Percentiles rank a stretch among this genome's conserved stretches.
Evolutionary conservation across 2,113 vertebrate species (phyloP).

Genomic region (Microcebus griseorufus): DNA sequence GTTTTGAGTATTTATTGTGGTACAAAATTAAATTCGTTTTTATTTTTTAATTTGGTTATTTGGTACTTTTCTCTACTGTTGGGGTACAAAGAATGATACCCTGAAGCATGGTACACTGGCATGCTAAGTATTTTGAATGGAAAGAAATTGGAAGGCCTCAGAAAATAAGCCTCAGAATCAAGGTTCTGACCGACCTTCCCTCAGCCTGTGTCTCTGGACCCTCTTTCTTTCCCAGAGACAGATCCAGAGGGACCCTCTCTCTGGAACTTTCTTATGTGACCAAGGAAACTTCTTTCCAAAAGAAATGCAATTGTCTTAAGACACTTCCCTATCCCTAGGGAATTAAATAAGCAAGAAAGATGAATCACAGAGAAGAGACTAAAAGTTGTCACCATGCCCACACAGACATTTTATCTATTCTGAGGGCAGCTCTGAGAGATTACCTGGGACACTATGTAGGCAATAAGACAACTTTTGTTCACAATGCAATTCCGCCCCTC

Average conservation of each 20-base stretch:
- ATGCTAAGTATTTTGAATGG: neutral
- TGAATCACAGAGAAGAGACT: neutral
- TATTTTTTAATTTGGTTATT: neutral
- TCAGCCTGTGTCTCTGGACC: neutral
- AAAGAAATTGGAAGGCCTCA: neutral
- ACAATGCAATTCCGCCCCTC: neutral
- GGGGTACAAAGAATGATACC: neutral
- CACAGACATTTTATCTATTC: neutral
- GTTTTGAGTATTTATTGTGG: neutral
- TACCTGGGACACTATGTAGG: neutral
- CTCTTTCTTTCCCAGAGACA: neutral
- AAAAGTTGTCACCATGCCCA: neutral
- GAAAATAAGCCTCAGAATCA: neutral
- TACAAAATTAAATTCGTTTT: neutral
- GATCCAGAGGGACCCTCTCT: neutral
- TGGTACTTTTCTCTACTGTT: neutral
- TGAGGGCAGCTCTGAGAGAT: neutral
- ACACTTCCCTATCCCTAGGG: neutral
- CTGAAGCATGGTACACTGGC: neutral
- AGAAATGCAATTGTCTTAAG: neutral
- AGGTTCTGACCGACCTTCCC: neutral
- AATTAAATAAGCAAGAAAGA: neutral
- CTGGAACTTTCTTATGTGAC: neutral
- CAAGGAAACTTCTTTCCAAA: neutral
- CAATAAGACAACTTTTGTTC: neutral